A percentile compares a stretch with the other conserved stretches of the same genome.
Conservation (phyloP, 2,797 vertebrate species). For the Chelonia mydas region DNA sequence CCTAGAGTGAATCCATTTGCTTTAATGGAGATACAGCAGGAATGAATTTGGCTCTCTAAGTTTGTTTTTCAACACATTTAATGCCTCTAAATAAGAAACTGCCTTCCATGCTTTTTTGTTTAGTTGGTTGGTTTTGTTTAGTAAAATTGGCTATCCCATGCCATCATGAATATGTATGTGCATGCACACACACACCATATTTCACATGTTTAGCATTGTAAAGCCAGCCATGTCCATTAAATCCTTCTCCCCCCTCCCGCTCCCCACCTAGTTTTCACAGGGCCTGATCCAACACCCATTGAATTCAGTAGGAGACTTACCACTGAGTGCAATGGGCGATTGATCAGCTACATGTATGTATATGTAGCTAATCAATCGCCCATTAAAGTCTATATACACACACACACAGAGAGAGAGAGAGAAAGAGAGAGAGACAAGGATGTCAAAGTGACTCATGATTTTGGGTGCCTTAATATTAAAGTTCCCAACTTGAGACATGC, state of each 20-base stretch:
- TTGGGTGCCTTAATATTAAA: background rate
- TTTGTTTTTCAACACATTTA: background rate
- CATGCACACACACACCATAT: background rate
- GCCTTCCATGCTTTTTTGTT: accelerated
- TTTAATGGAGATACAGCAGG: background rate
- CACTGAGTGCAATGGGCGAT: background rate
- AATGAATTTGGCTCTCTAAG: background rate
- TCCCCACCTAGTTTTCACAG: background rate
- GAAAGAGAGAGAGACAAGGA: too few species aligned
- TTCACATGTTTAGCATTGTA: background rate
- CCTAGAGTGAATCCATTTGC: background rate
- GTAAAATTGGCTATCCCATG: background rate
- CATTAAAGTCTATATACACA: too few species aligned
- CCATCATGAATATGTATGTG: background rate
- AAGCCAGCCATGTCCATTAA: background rate
- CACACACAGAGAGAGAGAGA: too few species aligned
- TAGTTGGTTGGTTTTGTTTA: background rate
- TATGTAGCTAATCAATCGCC: too few species aligned
- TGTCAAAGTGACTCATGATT: background rate
- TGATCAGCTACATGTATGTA: too few species aligned
- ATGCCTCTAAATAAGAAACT: background rate
- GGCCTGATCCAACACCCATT: background rate
- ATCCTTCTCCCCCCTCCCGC: accelerated
- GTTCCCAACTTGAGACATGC: background rate
- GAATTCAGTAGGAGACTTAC: background rate